Conservation (phyloP, 2,888 invertebrate genomes). For the Melieria picta region DNA sequence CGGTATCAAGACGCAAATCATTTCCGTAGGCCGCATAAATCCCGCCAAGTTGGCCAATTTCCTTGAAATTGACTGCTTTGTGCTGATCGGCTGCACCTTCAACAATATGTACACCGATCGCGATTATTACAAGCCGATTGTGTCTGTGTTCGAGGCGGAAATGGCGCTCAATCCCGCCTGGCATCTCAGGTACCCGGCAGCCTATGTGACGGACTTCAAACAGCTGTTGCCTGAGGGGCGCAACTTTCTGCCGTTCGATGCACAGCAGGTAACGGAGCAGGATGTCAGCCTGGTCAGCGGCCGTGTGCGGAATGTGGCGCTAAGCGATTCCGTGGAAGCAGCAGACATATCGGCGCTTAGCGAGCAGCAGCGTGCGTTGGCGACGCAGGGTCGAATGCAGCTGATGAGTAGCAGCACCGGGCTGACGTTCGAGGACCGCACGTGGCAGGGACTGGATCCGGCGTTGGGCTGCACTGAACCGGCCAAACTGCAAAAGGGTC, state of each 20-base stretch:
- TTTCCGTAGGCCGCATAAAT: conserved; percentile 94
- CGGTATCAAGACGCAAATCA: conserved; percentile 88
- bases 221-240: conserved; percentile 75
- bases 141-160: conserved; percentile 93
- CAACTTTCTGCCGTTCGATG: conserved; percentile 67
- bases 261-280: conserved; percentile 66
- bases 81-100: conserved; percentile 91
- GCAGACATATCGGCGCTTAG: conserved; percentile 42
- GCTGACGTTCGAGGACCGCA: conserved; percentile 68
- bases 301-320: conserved; percentile 68
- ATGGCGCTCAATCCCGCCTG: conserved; percentile 75
- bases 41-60: conserved; percentile 96
- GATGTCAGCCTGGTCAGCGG: conserved; percentile 84
- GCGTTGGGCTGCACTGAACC: conserved; percentile 79
- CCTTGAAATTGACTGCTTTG: conserved; percentile 87
- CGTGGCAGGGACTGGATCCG: conserved; percentile 89
- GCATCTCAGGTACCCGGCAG: conserved; percentile 67
- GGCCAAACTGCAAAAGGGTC: conserved; percentile 75
- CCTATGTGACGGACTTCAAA: conserved; percentile 80
- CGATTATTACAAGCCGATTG: conserved; percentile 90
- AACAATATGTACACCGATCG: conserved; percentile 84
- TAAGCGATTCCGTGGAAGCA: conserved; percentile 36
- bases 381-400: conserved; percentile 57
- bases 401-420: conserved; percentile 60
- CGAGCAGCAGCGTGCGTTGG: conserved; percentile 50